These are phyloP conservation scores for Spinus olivaceus DNA, from an alignment of 2,797 vertebrate genomes.

Conservation along the genomic window DNA sequence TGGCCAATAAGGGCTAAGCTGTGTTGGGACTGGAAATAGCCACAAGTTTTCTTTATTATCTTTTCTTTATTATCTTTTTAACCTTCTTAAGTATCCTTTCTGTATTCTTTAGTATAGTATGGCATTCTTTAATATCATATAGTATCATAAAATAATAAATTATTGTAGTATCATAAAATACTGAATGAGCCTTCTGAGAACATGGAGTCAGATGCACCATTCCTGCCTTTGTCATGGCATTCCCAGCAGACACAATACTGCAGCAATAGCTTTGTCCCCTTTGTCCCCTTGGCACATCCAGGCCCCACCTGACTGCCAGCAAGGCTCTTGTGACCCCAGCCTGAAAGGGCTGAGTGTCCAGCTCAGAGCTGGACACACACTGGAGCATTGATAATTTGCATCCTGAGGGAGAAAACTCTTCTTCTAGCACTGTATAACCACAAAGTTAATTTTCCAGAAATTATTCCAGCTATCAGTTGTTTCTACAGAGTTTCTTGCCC, in stretches of 20 bases:
- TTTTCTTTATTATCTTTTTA: not conserved
- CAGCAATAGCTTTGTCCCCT: not conserved
- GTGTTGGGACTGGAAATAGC: no score
- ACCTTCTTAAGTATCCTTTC: not conserved
- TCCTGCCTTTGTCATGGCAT: not conserved
- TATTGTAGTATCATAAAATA: not conserved
- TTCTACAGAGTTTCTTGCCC: not conserved
- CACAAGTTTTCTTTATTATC: not conserved
- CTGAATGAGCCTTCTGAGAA: not conserved
- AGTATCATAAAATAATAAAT: no score
- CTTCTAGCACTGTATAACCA: not conserved
- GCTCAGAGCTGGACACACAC: not conserved
- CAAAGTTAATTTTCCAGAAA: not conserved
- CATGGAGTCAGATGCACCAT: not conserved
- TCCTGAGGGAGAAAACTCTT: not conserved
- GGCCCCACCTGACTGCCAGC: no score
- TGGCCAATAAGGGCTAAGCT: not conserved
- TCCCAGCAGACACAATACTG: not conserved
- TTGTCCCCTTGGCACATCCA: not conserved
- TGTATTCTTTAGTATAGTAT: not conserved
- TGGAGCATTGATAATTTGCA: not conserved
- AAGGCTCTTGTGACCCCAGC: not conserved
- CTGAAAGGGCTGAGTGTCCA: not conserved
- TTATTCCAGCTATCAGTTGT: not conserved
- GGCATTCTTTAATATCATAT: not conserved